Evolutionary conservation across 1,140 invertebrate genomes (phyloP).

Genomic region (Leptonema lineaticorne): DNA sequence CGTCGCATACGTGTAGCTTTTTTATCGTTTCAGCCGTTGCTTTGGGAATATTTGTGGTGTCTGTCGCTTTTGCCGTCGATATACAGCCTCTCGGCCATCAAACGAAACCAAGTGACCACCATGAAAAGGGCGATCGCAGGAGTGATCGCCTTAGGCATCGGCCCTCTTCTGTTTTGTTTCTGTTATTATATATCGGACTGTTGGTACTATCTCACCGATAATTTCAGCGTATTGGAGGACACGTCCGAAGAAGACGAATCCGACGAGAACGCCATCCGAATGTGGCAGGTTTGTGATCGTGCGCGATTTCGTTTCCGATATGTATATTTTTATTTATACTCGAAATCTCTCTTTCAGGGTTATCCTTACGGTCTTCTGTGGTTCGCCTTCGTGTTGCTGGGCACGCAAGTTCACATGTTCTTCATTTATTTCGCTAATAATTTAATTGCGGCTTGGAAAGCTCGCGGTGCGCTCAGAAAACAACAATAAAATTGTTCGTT

Average conservation of each 20-base stretch:
- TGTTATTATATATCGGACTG: constrained; percentile 83
- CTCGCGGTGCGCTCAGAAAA: constrained; percentile 62
- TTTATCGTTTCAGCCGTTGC: constrained; percentile 68
- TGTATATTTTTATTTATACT: too few species aligned
- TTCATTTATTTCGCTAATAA: constrained; percentile 87
- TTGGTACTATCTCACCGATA: constrained; percentile 73
- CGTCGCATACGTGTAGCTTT: background rate
- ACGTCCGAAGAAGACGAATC: constrained; percentile 61
- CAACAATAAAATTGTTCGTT: constrained; percentile 43
- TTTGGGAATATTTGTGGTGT: constrained; percentile 96
- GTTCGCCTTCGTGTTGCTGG: constrained; percentile 89
- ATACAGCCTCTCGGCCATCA: constrained; percentile 81
- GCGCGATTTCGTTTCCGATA: background rate
- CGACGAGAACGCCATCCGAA: constrained; percentile 62
- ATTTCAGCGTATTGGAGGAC: constrained; percentile 62
- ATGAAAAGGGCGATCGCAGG: constrained; percentile 83
- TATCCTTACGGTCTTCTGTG: constrained; percentile 91
- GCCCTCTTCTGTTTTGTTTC: constrained; percentile 79
- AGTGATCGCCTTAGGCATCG: constrained; percentile 73
- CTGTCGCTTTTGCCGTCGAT: constrained; percentile 82
- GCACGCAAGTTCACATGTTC: constrained; percentile 89
- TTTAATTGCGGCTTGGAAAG: constrained; percentile 83
- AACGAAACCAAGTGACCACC: constrained; percentile 76
- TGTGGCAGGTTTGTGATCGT: constrained; percentile 71
- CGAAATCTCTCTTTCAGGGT: constrained; percentile 76